Evolutionary conservation across 2,888 invertebrate species (phyloP).

Genomic region (Lucinisca nassula): DNA sequence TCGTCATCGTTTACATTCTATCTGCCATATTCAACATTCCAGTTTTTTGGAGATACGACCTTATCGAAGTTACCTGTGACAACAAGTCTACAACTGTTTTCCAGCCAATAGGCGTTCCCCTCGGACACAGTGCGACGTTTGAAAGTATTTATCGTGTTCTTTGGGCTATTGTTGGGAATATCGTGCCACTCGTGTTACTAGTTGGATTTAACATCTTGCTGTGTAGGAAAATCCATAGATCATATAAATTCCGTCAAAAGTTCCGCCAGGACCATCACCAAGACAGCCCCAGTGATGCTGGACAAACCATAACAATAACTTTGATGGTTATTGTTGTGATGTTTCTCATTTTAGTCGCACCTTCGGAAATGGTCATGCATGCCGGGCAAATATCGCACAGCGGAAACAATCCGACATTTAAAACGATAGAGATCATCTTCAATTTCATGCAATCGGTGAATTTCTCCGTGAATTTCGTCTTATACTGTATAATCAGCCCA

Average conservation of each 20-base stretch:
- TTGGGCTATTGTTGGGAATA: conserved; percentile 83
- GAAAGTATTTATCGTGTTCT: conserved; percentile 80
- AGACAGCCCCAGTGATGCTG: conserved; percentile 74
- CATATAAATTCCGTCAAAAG: conserved; percentile 80
- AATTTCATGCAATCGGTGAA: conserved; percentile 93
- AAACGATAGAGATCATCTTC: conserved; percentile 89
- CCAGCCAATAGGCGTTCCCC: conserved; percentile 69
- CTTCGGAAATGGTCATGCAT: conserved; percentile 84
- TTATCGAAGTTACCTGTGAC: conserved; percentile 59
- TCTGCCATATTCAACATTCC: conserved; percentile 92
- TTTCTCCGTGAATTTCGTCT: conserved; percentile 94
- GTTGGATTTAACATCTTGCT: conserved; percentile 85
- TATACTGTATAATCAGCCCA: conserved; percentile 93
- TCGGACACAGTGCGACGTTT: conserved; percentile 71
- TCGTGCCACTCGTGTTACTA: conserved; percentile 82
- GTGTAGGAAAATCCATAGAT: conserved; percentile 83
- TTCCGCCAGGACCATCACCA: conserved; percentile 68
- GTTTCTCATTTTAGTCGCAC: conserved; percentile 86
- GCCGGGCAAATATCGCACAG: conserved; percentile 75
- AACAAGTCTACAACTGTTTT: conserved; percentile 60
- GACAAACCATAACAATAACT: conserved; percentile 84
- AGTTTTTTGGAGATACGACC: conserved; percentile 83
- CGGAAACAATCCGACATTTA: conserved; percentile 78
- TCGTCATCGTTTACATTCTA: conserved; percentile 91
- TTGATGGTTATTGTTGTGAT: conserved; percentile 86